Base-by-base conservation (phyloP, 1,140 invertebrate genomes). In the Cecropterus lyciades region DNA sequence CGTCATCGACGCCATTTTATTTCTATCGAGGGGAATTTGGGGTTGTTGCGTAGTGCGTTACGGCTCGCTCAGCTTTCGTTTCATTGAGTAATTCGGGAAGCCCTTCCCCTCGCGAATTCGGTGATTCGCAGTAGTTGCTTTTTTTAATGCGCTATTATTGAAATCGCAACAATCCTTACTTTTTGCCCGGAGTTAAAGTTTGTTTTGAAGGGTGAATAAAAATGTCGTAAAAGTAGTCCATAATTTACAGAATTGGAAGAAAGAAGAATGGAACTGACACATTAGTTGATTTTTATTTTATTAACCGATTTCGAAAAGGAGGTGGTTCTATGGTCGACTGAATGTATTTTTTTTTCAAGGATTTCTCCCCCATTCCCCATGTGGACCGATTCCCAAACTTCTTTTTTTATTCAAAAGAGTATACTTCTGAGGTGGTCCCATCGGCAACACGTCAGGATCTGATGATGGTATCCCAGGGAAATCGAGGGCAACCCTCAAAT, bases 1-100 rank as follows among this genome's bases (percentile, higher is more conserved):
- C 72, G 75, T 69, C 70, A 65, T 70, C 40, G 56, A 30, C 56
- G 70, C 70, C 70, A 73, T 79, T 79, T 75, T 77, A 69, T 80
- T 72, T 76, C 70, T 48, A 37, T 30, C 24, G 42, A 66, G 62
- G 70, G 75, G 69, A 65, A 48, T 56, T 52, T 42, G 43, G 27
- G 62, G 43, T 59, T 60, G 49, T 72, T 70, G n/a, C n/a, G n/a
- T 72, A 67, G 73, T 69, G 65, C 53, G 67, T 77, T 71, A 80
- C 62, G 48, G 69, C 67, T 15, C 51, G 70, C 59, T 73, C 65
- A 67, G 69, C 72, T 67, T 69, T 68, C 75, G 70, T 70, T 74
- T 72, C 75, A 80, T 77, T 77, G 72, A 79, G 53, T 74, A 65
- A 68, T 66, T 67, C 59, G 37, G 53, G 66, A 16, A 40, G 73